Conservation (phyloP, 2,113 vertebrate species). For the Ptychochromis oligacanthus region DNA sequence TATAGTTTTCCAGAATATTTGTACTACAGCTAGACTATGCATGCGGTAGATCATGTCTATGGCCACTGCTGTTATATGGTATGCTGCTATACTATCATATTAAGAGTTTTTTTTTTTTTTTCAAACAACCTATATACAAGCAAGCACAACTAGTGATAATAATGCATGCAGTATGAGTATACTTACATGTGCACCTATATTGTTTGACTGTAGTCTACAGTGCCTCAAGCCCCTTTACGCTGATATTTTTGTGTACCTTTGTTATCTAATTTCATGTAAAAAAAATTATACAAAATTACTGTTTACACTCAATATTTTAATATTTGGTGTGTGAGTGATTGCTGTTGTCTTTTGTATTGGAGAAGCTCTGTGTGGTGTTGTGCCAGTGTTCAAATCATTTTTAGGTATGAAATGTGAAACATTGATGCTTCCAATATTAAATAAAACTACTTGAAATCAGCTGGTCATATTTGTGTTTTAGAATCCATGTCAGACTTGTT, state of each 20-base stretch:
- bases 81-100: constrained; percentile 40
- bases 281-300: background rate
- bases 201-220: constrained; percentile 24
- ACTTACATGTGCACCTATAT: constrained; percentile 19
- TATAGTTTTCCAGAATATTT: constrained; percentile 55
- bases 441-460: constrained; percentile 32
- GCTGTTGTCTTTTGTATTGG: background rate
- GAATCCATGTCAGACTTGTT: background rate
- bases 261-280: constrained; percentile 1
- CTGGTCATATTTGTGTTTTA: background rate
- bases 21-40: constrained; percentile 16
- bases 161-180: constrained; percentile 40
- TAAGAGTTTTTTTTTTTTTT: constrained; percentile 30
- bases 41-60: constrained; percentile 12
- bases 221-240: constrained; percentile 26
- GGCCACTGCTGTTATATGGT: constrained; percentile 3
- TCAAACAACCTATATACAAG: background rate
- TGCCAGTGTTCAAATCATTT: constrained; percentile 3
- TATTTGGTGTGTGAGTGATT: constrained; percentile 7
- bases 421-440: background rate
- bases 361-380: constrained; percentile 10
- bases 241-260: constrained; percentile 21
- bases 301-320: constrained; percentile 27
- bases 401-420: background rate
- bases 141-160: background rate